A percentile compares a stretch with the other conserved stretches of the same genome.
Evolutionary conservation across 2,888 invertebrate species (phyloP).

Genomic region (Drosophila subsilvestris): DNA sequence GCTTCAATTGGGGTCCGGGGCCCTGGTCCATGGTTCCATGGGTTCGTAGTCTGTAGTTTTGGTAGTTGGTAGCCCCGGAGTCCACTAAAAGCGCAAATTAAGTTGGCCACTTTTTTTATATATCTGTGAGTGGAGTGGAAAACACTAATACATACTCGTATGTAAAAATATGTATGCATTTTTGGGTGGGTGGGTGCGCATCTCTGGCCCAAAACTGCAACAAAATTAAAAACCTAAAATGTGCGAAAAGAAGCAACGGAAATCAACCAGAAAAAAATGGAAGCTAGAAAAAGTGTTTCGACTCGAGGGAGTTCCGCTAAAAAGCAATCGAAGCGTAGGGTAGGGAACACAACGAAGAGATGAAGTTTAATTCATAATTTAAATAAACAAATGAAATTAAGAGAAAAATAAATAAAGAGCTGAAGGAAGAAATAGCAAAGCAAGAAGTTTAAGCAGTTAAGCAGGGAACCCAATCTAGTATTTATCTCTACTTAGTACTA

Average conservation of each 20-base stretch:
- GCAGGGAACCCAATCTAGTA: neutral
- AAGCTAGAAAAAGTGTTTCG: conserved; percentile 16
- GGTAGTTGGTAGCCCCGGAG: conserved; percentile 58
- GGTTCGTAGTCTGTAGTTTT: conserved; percentile 30
- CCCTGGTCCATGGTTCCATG: conserved; percentile 11
- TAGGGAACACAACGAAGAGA: neutral
- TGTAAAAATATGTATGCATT: neutral
- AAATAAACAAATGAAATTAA: neutral
- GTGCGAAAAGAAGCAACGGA: conserved; percentile 44
- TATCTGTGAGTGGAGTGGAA: neutral
- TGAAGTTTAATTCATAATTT: neutral
- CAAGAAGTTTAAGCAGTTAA: neutral
- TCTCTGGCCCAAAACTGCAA: conserved; percentile 50
- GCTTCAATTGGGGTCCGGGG: conserved; percentile 36
- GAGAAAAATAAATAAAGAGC: too few relatives aligned
- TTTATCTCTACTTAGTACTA: too few relatives aligned
- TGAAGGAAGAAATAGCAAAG: neutral
- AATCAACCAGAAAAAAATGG: conserved; percentile 18
- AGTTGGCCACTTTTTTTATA: conserved; percentile 52
- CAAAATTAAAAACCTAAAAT: conserved; percentile 66
- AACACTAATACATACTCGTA: neutral
- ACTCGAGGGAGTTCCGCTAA: conserved; percentile 10
- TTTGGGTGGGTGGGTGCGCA: conserved; percentile 47
- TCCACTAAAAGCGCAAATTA: conserved; percentile 75
- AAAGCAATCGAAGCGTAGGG: neutral